Conservation (phyloP, 2,113 vertebrate species). For the Odocoileus virginianus region DNA sequence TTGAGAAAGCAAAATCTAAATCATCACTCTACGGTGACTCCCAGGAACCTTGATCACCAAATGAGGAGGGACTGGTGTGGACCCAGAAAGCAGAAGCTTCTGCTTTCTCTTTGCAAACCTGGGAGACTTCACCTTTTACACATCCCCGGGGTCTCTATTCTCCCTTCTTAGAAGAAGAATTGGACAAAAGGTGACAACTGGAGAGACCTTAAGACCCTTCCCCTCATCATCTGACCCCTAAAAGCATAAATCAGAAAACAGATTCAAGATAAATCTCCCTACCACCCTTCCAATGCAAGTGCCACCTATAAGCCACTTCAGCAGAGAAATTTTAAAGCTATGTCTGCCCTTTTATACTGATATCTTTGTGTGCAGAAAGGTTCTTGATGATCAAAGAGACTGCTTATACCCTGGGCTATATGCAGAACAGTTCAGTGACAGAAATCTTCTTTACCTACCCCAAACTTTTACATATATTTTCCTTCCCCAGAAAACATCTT, state of each 20-base stretch:
- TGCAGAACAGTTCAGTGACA: not conserved
- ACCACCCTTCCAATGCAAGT: not conserved
- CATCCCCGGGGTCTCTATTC: not conserved
- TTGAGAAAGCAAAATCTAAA: not conserved
- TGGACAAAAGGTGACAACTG: not conserved
- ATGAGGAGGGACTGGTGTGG: not conserved
- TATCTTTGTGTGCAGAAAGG: not conserved
- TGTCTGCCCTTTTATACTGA: not conserved
- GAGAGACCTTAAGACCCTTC: not conserved
- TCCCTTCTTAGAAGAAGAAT: not conserved
- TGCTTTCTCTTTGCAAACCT: not conserved
- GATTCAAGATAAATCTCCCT: not conserved
- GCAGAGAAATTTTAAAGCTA: not conserved
- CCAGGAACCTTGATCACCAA: not conserved
- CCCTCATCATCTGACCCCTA: not conserved
- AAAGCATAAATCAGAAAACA: not conserved
- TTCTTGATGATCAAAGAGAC: not conserved
- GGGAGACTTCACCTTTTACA: not conserved
- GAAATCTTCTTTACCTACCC: not conserved
- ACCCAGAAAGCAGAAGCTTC: not conserved
- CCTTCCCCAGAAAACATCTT: slow-evolving; percentile 36
- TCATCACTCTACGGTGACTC: not conserved
- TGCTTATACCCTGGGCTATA: not conserved
- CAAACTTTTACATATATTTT: not conserved
- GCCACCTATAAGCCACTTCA: not conserved